Base-by-base conservation (phyloP, 2,888 invertebrate genomes). In the Coecobrya sp. region DNA sequence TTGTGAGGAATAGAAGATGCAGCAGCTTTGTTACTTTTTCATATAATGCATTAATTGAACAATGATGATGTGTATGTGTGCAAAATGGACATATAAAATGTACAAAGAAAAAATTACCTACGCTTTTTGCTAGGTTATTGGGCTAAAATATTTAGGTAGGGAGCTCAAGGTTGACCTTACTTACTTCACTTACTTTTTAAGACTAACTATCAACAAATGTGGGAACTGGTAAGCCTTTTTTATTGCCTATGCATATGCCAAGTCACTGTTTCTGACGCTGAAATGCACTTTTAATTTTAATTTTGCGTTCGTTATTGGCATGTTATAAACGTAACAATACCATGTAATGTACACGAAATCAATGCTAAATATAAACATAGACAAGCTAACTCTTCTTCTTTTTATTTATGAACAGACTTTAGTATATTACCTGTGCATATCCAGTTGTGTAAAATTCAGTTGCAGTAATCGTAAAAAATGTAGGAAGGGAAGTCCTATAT, bases 101-200 rank as follows among this genome's bases (percentile, higher is more conserved):
- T 30, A 68, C 5, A n/a, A 27, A 1, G n/a, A n/a, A 27, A 68
- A 68, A 68, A 36, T 30, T 11, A 27, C 11, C 11, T 68, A n/a
- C 68, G n/a, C 36, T 36, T 68, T 68, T 22, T 65, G 86, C 70
- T 73, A 73, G 86, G 86, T 86, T 86, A 86, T 42, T 70, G 36
- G 86, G 86, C 70, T 86, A 73, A 45, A 86, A 52, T 55, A 86
- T 86, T 52, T 73, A 73, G 86, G 86, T 86, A 73, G 73, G 52
- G 65, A 52, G 86, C 86, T 86, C 86, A 86, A 86, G 86, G 86
- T 73, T 86, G 36, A 70, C 86, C 86, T 86, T 86, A 70, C 70
- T 73, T 62, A 62, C 10, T 76, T 76, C 76, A 76, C 76, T 45
- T 76, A 25, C 45, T 49, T 76, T 49, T 76, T 45, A 49, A 22